Base-by-base conservation (phyloP, 2,113 vertebrate genomes). In the Isurus oxyrinchus region DNA sequence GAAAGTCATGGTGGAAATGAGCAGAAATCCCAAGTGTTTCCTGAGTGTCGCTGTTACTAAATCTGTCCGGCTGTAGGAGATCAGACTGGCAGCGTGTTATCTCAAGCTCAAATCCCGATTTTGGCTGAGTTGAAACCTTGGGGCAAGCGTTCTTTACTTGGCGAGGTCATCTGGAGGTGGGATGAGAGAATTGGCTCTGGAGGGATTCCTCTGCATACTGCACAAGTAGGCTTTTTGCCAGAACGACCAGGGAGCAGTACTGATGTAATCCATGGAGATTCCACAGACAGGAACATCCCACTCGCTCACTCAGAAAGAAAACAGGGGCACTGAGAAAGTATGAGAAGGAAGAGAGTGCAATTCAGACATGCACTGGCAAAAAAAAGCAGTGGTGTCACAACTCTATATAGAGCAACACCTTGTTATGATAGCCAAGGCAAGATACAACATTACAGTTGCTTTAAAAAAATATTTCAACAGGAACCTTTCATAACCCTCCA, bases 231-330 rank as follows among this genome's bases (percentile, higher is more conserved):
- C 59, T 23, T 63, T 23, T 16, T 63, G 90, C 90, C 90, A 93
- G 59, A 31, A 0, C 23, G 90, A 93, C 90, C 90, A 63, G 55
- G 31, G 59, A 93, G 57, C 90, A 93, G 6, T 13, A n/a, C 59
- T 93, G 35, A 93, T 44, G 19, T 21, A 40, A 63, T 93, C 57
- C 14, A n/a, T 35, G 59, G 57, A 40, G 59, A 63, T 63, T 93
- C 90, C 59, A 63, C 53, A 91, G 90, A n/a, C n/a, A n/a, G 59
- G 90, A 93, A 93, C 90, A 93, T 93, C 90, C 90, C 59, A 63
- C 90, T 93, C 5, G 3, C 90, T 93, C 57, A 40, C n/a, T 93
- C 57, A 5, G 61, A 61, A 93, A 93, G 59, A 19, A 93, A 63
- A 93, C 90, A 93, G 90, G 59, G 59, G 59, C 35, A 63, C 3